These are phyloP conservation scores for Eupsilia transversa DNA, from an alignment of 2,888 invertebrate species.

Conservation along the genomic window DNA sequence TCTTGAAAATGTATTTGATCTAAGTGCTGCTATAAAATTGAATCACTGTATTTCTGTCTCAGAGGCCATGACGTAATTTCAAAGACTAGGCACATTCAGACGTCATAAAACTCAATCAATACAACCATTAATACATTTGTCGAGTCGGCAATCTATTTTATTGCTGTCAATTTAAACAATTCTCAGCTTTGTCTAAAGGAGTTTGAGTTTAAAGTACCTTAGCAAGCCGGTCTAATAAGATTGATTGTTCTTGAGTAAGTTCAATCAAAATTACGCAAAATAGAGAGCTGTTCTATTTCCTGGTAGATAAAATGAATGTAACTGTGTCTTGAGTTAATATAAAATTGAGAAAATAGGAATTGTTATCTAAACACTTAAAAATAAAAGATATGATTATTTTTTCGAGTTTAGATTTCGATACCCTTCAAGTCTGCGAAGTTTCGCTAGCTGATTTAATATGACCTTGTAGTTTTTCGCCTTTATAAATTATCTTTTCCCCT, in stretches of 20 bases:
- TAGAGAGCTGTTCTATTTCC: conserved; percentile 41
- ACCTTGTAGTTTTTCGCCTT: not conserved
- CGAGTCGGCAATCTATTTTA: conserved; percentile 66
- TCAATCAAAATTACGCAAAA: conserved; percentile 63
- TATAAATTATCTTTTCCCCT: not conserved
- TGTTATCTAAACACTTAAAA: too few species aligned
- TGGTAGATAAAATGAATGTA: conserved; percentile 14
- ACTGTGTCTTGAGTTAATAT: too few species aligned
- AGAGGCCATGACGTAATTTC: conserved; percentile 54
- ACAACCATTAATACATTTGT: conserved; percentile 69
- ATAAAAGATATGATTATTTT: too few species aligned
- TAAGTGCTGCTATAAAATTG: conserved; percentile 61
- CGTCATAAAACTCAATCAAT: conserved; percentile 71
- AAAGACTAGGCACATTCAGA: conserved; percentile 51
- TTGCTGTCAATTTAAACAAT: conserved; percentile 38
- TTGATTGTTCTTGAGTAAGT: conserved; percentile 60
- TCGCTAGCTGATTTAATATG: too few species aligned
- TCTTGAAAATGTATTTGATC: conserved; percentile 35
- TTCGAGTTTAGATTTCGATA: too few species aligned
- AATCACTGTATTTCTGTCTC: conserved; percentile 48
- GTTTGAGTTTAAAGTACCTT: conserved; percentile 37
- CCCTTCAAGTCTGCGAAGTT: too few species aligned
- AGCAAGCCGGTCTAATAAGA: conserved; percentile 48
- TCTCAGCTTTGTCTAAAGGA: conserved; percentile 19
- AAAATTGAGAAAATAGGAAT: too few species aligned